These are phyloP conservation scores for Rhopalosiphum maidis DNA, from an alignment of 1,140 invertebrate species.

Conservation along the genomic window DNA sequence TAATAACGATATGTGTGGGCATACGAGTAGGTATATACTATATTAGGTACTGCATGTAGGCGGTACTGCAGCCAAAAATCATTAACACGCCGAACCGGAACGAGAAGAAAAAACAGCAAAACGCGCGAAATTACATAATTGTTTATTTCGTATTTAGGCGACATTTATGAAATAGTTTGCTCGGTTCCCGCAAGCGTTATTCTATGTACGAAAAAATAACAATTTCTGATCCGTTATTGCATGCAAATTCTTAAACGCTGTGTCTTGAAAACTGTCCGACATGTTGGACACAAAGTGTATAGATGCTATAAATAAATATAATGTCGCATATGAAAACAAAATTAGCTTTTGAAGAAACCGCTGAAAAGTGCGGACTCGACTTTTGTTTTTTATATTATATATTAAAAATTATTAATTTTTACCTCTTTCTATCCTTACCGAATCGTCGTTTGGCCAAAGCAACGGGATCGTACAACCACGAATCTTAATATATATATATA, in stretches of 20 bases:
- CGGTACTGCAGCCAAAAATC: neutral
- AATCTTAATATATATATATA: neutral
- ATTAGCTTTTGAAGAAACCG: neutral
- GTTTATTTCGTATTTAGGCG: neutral
- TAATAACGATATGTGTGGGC: neutral
- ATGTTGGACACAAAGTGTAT: too few species aligned
- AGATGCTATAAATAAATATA: neutral
- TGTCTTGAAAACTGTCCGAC: too few species aligned
- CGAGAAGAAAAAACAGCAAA: neutral
- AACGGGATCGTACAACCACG: too few species aligned
- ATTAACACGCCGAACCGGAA: neutral
- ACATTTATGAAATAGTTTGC: neutral
- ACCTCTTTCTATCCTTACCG: too few species aligned
- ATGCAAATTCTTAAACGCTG: neutral
- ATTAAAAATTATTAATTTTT: too few species aligned
- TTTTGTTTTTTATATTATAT: too few species aligned
- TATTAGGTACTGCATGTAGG: too few species aligned
- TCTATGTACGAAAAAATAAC: neutral
- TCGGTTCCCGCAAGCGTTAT: neutral
- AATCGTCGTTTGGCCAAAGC: neutral
- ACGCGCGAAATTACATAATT: neutral
- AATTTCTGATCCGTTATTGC: neutral
- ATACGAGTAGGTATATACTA: neutral
- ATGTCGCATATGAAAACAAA: neutral
- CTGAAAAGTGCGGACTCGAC: neutral